Evolutionary conservation across 1,140 invertebrate genomes (phyloP).

Genomic region (Babylonia areolata): DNA sequence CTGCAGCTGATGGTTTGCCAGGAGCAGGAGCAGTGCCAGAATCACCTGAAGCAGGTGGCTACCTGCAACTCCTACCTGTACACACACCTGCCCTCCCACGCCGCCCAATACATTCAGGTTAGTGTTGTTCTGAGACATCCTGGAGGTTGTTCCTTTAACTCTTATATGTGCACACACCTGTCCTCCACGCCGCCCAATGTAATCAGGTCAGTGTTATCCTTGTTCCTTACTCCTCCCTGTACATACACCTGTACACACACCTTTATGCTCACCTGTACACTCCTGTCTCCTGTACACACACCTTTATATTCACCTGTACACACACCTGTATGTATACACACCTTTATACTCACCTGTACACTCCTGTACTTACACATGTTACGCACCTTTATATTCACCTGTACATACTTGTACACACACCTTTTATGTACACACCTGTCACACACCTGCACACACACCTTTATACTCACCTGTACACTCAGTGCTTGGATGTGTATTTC

Average conservation of each 20-base stretch:
- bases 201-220: neutral
- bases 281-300: neutral
- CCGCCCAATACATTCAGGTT: neutral
- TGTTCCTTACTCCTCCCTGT: neutral
- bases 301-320: neutral
- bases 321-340: too few relatives aligned
- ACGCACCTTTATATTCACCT: too few relatives aligned
- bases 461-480: too few relatives aligned
- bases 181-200: neutral
- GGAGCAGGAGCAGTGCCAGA: constrained; percentile 35
- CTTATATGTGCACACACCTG: neutral
- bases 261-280: neutral
- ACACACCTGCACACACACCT: too few relatives aligned
- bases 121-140: too few relatives aligned
- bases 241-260: neutral
- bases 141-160: too few relatives aligned
- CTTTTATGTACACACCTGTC: too few relatives aligned
- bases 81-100: neutral
- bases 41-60: neutral
- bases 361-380: too few relatives aligned
- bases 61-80: neutral
- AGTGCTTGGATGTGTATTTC: too few relatives aligned
- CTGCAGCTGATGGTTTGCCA: constrained; percentile 18
- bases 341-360: too few relatives aligned
- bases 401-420: too few relatives aligned